Evolutionary conservation across 2,113 vertebrate genomes (phyloP).

Genomic region (Recurvirostra avosetta): DNA sequence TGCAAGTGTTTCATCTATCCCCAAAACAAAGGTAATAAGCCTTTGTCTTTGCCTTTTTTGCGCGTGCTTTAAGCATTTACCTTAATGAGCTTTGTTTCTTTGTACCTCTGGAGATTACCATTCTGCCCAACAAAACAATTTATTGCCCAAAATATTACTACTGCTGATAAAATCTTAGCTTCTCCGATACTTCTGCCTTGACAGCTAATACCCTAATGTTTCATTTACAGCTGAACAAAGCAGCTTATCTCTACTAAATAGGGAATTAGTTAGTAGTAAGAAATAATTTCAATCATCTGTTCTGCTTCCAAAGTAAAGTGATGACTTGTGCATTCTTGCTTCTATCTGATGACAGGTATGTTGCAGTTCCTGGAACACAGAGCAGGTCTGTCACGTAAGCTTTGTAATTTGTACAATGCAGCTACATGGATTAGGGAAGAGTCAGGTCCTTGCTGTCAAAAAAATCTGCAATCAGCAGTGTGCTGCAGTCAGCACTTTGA

Average conservation of each 20-base stretch:
- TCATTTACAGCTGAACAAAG: constrained; percentile 82
- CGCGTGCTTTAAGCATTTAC: constrained; percentile 69
- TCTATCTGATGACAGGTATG: constrained; percentile 75
- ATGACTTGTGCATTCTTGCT: constrained; percentile 69
- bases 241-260: constrained; percentile 79
- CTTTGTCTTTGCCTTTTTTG: constrained; percentile 53
- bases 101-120: constrained; percentile 78
- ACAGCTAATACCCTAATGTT: constrained; percentile 82
- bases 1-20: constrained; percentile 58
- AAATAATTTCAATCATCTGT: constrained; percentile 81
- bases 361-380: constrained; percentile 70
- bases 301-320: constrained; percentile 70
- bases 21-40: constrained; percentile 75
- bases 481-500: constrained; percentile 72
- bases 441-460: constrained; percentile 74
- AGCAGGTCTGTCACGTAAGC: constrained; percentile 72
- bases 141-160: constrained; percentile 80
- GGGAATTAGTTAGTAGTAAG: constrained; percentile 80
- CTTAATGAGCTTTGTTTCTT: constrained; percentile 83
- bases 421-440: constrained; percentile 74
- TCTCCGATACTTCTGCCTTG: constrained; percentile 78
- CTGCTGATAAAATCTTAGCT: constrained; percentile 79
- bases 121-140: constrained; percentile 80
- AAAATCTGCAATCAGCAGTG: constrained; percentile 62
- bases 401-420: constrained; percentile 76